Percentiles rank a stretch among this genome's conserved stretches.
Conservation (phyloP, 2,888 invertebrate species). For the Stenichneumon culpator region DNA sequence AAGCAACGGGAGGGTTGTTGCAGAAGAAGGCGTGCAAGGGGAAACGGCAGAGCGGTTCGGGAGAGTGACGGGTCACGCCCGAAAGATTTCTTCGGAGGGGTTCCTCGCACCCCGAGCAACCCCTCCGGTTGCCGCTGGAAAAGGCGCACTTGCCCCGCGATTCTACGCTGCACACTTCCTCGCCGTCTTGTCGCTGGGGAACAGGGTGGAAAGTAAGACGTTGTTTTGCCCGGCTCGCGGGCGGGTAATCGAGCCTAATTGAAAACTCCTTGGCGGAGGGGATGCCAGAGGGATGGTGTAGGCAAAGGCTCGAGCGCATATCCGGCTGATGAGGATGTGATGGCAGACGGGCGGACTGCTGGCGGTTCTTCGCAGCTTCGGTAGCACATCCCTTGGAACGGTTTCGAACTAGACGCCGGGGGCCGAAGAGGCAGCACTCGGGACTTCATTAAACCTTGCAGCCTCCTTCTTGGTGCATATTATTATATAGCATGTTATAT, state of each 20-base stretch:
- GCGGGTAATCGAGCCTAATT: conserved; percentile 66
- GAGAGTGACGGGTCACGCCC: conserved; percentile 62
- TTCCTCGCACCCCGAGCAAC: background rate
- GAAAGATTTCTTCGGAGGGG: conserved; percentile 52
- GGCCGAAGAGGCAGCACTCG: background rate
- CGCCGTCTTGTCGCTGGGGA: conserved; percentile 4
- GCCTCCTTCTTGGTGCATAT: conserved; percentile 42
- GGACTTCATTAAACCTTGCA: conserved; percentile 57
- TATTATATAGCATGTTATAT: no score
- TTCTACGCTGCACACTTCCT: conserved; percentile 13
- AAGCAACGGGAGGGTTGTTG: background rate
- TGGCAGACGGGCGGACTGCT: conserved; percentile 48
- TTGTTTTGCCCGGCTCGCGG: conserved; percentile 52
- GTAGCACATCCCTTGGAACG: conserved; percentile 34
- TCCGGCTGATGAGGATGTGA: conserved; percentile 1
- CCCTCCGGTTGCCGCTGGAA: conserved; percentile 18
- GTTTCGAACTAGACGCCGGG: conserved; percentile 28
- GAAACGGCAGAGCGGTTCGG: conserved; percentile 32
- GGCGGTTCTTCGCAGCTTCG: conserved; percentile 42
- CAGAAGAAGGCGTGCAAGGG: conserved; percentile 13
- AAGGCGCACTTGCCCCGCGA: conserved; percentile 43
- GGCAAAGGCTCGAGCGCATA: conserved; percentile 27
- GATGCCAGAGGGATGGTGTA: background rate
- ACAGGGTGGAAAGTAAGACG: conserved; percentile 29
- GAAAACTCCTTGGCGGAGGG: conserved; percentile 55